These are phyloP conservation scores for Elmis aenea DNA, from an alignment of 2,888 invertebrate genomes.

Conservation along the genomic window DNA sequence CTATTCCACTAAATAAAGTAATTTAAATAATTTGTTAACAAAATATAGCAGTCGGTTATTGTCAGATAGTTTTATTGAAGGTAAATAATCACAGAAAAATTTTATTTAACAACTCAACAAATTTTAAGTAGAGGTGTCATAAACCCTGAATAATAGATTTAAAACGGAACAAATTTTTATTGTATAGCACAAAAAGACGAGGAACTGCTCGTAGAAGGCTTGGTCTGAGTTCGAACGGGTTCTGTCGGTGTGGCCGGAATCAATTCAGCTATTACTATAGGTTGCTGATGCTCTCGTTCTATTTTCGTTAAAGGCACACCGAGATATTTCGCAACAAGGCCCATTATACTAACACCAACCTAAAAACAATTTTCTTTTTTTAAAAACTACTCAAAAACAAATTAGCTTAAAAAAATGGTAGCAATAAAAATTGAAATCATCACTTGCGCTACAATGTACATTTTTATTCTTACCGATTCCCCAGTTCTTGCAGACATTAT, in stretches of 20 bases:
- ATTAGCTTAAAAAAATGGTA: constrained; percentile 6
- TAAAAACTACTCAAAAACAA: constrained; percentile 1
- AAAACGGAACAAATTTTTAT: constrained; percentile 40
- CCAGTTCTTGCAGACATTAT: constrained; percentile 69
- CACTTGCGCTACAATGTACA: no score
- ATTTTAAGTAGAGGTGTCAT: no score
- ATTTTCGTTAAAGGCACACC: constrained; percentile 60
- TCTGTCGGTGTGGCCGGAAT: constrained; percentile 27
- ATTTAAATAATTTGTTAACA: background rate
- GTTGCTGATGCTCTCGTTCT: constrained; percentile 62
- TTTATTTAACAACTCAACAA: constrained; percentile 8
- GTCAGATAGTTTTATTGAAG: constrained; percentile 4
- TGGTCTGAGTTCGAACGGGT: constrained; percentile 3
- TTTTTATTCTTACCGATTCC: constrained; percentile 62
- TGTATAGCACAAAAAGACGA: constrained; percentile 54
- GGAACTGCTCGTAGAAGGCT: background rate
- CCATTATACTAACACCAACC: constrained; percentile 63
- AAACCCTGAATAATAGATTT: no score
- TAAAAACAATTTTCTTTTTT: constrained; percentile 43
- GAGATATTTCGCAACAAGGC: constrained; percentile 64
- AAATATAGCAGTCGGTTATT: constrained; percentile 1
- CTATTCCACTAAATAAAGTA: constrained; percentile 5
- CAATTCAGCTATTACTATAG: constrained; percentile 63
- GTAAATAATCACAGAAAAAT: constrained; percentile 15
- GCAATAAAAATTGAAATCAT: no score